Percentiles rank a stretch among this genome's conserved stretches.
Conservation (phyloP, 2,888 invertebrate species). For the Harpalus rubripes region DNA sequence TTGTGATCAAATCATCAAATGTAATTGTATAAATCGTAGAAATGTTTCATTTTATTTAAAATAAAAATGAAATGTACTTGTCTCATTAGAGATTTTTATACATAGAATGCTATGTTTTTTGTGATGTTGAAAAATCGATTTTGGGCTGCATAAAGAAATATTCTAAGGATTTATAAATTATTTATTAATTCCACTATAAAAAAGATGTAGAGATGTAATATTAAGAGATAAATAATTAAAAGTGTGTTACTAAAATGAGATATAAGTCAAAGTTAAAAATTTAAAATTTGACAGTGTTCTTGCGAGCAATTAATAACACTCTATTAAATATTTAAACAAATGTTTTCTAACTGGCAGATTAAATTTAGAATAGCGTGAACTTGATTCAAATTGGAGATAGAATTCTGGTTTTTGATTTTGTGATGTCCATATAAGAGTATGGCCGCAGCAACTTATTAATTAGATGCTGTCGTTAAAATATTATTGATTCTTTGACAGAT, state of each 20-base stretch:
- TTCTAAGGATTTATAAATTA: no score
- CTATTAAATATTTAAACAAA: constrained; percentile 46
- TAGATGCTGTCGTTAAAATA: constrained; percentile 54
- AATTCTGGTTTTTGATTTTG: constrained; percentile 24
- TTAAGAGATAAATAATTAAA: no score
- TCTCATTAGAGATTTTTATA: no score
- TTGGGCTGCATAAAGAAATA: no score
- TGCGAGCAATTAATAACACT: constrained; percentile 21
- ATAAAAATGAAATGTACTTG: no score
- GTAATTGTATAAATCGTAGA: no score
- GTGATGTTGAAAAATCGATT: no score
- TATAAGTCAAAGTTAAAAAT: neutral
- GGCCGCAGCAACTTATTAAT: constrained; percentile 40
- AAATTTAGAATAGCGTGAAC: constrained; percentile 35
- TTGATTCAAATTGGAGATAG: constrained; percentile 26
- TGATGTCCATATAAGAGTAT: constrained; percentile 31
- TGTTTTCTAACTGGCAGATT: constrained; percentile 23
- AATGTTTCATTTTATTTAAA: no score
- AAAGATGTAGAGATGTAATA: no score
- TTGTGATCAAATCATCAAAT: no score
- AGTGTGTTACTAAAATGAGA: constrained; percentile 5
- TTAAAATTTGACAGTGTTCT: constrained; percentile 34
- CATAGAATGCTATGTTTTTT: no score
- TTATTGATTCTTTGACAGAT: constrained; percentile 56
- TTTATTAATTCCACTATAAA: no score